A percentile compares a stretch with the other conserved stretches of the same genome.
Evolutionary conservation across 2,797 vertebrate species (phyloP).

Genomic region (Cynodonichthys magdalenae): DNA sequence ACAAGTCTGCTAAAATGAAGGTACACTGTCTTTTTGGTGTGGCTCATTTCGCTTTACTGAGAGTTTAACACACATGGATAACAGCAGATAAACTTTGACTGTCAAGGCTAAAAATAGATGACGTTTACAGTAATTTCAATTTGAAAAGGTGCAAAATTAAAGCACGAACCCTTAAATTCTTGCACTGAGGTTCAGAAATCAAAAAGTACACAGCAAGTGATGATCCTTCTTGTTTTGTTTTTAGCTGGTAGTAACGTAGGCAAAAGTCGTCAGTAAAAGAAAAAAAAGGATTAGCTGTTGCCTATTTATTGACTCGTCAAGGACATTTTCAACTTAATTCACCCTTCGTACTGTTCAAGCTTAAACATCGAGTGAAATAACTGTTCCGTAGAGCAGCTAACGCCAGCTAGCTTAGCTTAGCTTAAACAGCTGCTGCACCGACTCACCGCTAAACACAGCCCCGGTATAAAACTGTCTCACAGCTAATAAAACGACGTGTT

Average conservation of each 20-base stretch:
- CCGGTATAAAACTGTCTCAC: neutral
- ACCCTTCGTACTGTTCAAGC: neutral
- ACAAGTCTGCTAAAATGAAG: too few species aligned
- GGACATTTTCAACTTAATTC: neutral
- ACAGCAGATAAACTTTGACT: too few species aligned
- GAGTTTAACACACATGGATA: neutral
- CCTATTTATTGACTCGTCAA: too few species aligned
- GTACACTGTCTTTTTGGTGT: too few species aligned
- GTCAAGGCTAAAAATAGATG: too few species aligned
- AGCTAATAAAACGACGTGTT: neutral
- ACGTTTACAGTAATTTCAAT: too few species aligned
- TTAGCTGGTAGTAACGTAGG: conserved; percentile 23
- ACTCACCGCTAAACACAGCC: neutral
- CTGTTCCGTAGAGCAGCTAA: conserved; percentile 31
- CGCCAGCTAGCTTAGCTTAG: conserved; percentile 19
- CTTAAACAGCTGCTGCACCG: neutral
- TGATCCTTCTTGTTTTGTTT: conserved; percentile 46
- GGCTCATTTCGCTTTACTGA: too few species aligned
- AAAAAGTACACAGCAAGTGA: too few species aligned
- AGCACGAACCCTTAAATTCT: neutral
- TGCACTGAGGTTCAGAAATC: conserved; percentile 1
- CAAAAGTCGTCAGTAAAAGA: neutral
- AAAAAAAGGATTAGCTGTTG: too few species aligned
- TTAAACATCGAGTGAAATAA: neutral
- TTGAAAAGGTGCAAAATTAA: neutral